phyloP scores from a whole-genome alignment of 1,140 invertebrate species.

The Pachypsylla venusta region DNA sequence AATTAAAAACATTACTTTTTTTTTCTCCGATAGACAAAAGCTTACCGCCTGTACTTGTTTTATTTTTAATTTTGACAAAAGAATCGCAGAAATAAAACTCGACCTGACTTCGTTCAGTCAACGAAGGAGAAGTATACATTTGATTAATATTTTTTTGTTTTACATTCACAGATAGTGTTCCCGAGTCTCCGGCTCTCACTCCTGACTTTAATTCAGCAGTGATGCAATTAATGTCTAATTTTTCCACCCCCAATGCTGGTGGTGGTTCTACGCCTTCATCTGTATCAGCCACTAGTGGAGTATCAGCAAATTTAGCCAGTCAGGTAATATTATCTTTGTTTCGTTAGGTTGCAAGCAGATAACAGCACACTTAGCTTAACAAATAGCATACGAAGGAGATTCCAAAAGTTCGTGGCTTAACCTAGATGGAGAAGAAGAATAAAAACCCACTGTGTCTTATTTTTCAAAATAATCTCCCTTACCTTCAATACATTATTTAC shows the following conservation, averaged over 20 bases:
- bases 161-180: background rate
- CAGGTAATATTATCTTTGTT: background rate
- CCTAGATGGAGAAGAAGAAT: too few species aligned
- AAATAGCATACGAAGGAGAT: background rate
- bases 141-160: background rate
- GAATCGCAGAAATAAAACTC: background rate
- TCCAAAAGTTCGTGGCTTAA: too few species aligned
- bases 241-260: background rate
- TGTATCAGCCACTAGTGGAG: background rate
- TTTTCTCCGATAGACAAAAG: background rate
- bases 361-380: background rate
- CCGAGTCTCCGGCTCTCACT: background rate
- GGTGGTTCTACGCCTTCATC: background rate
- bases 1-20: background rate
- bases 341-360: background rate
- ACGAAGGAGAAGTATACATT: background rate
- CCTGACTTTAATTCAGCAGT: background rate
- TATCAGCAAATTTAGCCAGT: background rate
- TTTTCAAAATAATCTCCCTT: too few species aligned
- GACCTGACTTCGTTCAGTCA: background rate
- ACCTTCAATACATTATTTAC: too few species aligned
- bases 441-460: too few species aligned
- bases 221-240: slow-evolving; percentile 2
- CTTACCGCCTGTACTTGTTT: background rate
- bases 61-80: background rate